Percentiles rank a stretch among this genome's conserved stretches.
These are phyloP conservation scores for human DNA, from an alignment of 2,113 vertebrate species.

Conservation along the genomic window GRCh38 chr4:51898001-51898500, in stretches of 20 bases:
- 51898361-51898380: too few species aligned
- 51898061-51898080: neutral
- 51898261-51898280: neutral
- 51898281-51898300: neutral
- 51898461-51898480: neutral
- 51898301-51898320: neutral
- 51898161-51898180: neutral
- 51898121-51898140: neutral
- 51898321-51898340: neutral
- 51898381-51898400: neutral
- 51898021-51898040: neutral
- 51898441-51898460: neutral
- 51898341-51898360: neutral
- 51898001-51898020: neutral
- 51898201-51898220: too few species aligned
- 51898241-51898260: neutral
- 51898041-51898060: neutral
- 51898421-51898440: neutral
- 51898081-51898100: neutral
- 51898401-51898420: neutral
- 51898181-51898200: accelerated
- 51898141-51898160: neutral
- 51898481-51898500: neutral
- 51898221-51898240: neutral
- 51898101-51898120: neutral